phyloP scores from a whole-genome alignment of 1,140 invertebrate species.

The Diabrotica virgifera region DNA sequence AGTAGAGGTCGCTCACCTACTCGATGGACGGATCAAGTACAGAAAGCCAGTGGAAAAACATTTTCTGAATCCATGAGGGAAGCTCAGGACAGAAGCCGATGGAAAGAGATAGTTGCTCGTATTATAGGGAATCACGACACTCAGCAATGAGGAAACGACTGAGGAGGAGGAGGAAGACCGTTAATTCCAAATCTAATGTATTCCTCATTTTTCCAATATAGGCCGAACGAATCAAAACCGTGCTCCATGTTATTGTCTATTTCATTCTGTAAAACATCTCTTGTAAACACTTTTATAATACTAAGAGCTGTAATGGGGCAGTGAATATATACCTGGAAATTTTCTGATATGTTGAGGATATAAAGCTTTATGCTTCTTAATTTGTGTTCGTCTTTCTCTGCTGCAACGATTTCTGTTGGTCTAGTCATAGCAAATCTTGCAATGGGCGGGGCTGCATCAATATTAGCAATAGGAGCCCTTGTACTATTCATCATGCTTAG shows the following conservation, averaged over 20 bases:
- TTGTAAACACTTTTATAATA: slow-evolving; percentile 23
- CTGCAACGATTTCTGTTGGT: slow-evolving; percentile 21
- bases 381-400: slow-evolving; percentile 20
- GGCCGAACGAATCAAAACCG: neutral
- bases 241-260: slow-evolving; percentile 24
- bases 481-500: slow-evolving; percentile 7
- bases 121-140: no score
- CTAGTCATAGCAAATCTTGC: slow-evolving; percentile 19
- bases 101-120: no score
- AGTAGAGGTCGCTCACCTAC: no score
- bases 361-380: slow-evolving; percentile 23
- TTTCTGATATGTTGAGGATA: slow-evolving; percentile 23
- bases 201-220: no score
- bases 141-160: no score
- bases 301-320: slow-evolving; percentile 14
- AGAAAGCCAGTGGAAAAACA: no score
- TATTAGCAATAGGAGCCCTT: neutral
- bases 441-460: slow-evolving; percentile 19
- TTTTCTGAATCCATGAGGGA: no score
- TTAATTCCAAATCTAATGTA: no score
- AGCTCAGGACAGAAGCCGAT: no score
- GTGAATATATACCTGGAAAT: slow-evolving; percentile 8
- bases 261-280: slow-evolving; percentile 21
- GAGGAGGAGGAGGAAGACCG: no score
- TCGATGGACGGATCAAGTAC: no score